A percentile compares a stretch with the other conserved stretches of the same genome.
Conservation (phyloP, 2,888 invertebrate genomes). For the Spodoptera exigua region DNA sequence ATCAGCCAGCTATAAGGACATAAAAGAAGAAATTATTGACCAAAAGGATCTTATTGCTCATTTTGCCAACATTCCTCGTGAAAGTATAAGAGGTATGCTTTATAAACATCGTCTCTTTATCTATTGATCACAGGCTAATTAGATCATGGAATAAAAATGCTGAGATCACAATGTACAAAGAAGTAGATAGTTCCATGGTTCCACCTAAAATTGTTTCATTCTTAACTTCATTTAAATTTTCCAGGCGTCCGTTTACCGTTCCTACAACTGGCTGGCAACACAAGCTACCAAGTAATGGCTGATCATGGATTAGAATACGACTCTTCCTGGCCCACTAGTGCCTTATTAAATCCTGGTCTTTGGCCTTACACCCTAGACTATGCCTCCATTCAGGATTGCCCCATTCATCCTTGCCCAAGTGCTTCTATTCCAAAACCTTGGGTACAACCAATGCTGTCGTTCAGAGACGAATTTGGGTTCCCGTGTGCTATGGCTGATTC, state of each 20-base stretch:
- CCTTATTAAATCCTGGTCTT: constrained; percentile 77
- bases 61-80: constrained; percentile 87
- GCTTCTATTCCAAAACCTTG: constrained; percentile 90
- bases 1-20: constrained; percentile 82
- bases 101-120: no score
- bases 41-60: constrained; percentile 85
- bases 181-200: no score
- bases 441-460: constrained; percentile 91
- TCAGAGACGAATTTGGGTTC: constrained; percentile 78
- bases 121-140: no score
- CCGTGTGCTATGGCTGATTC: constrained; percentile 90
- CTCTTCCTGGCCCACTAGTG: constrained; percentile 89
- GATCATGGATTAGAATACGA: constrained; percentile 89
- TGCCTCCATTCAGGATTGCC: constrained; percentile 87
- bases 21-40: constrained; percentile 89
- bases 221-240: constrained; percentile 18
- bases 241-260: constrained; percentile 88
- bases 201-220: no score
- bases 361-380: constrained; percentile 93
- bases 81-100: constrained; percentile 74
- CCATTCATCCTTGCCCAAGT: constrained; percentile 88
- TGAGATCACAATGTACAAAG: no score
- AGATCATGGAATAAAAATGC: no score
- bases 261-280: constrained; percentile 89
- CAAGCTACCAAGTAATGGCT: constrained; percentile 88